Evolutionary conservation across 2,113 vertebrate species (phyloP), one percentile per base, ranked within the genome.

Genomic region (Raja brachyura): DNA sequence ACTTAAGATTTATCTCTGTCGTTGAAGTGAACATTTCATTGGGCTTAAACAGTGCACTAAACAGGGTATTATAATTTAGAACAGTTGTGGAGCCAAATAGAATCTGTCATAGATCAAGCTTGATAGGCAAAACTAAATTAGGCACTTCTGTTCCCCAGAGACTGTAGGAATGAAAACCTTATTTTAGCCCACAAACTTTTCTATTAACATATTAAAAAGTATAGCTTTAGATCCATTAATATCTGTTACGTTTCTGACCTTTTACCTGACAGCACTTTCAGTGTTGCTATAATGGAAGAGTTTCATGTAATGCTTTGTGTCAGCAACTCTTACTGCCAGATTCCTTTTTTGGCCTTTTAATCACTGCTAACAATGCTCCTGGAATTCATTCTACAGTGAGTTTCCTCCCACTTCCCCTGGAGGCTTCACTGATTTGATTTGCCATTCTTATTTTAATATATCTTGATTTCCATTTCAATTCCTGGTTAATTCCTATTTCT

Each of bases 61-160:
- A 66, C 5, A 31, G 16, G 1, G 11, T 31, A 31, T 31, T 88
- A n/a, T 88, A 31, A 63, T 88, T 63, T 14, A 66, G 5, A 88
- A 88, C 59, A 63, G 28, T 63, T 33, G 61, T 63, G 56, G 59
- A 88, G 20, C 13, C 39, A 56, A 31, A 66, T 61, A 88, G 13
- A 63, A 88, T 88, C 56, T 88, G 83, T 31, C 83, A 63, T 18
- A n/a, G 83, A 88, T 88, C 56, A 88, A 88, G 83, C 14, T 86
- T n/a, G 59, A 61, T 86, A n/a, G 56, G 28, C 25, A 63, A 86
- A 86, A 31, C 28, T n/a, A 63, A 86, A 31, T 14, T 66, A 59
- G 13, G 5, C 83, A 63, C 28, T 86, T 11, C n/a, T 88, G 28
- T 13, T 88, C 56, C 59, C 63, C 39, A n/a, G 59, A 63, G 83